Evolutionary conservation across 1,140 invertebrate genomes (phyloP).

Genomic region (Steinernema khuongi): DNA sequence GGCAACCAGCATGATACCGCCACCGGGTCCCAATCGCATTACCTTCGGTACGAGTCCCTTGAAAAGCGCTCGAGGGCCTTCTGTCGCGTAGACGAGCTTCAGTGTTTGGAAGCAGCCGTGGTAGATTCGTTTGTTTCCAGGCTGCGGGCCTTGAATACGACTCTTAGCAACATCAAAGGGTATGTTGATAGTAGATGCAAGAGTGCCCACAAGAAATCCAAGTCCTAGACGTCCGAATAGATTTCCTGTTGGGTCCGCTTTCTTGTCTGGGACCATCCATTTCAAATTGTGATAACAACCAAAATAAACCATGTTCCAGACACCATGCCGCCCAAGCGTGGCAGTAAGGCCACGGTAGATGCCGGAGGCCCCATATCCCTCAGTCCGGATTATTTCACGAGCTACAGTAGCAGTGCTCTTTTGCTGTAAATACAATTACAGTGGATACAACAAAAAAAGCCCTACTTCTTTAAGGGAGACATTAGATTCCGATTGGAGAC

Average conservation of each 20-base stretch:
- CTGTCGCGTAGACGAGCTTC: conserved; percentile 72
- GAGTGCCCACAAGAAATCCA: conserved; percentile 75
- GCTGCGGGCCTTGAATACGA: conserved; percentile 81
- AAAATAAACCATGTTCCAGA: conserved; percentile 88
- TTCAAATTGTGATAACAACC: conserved; percentile 87
- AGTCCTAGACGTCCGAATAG: conserved; percentile 71
- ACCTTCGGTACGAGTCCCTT: conserved; percentile 85
- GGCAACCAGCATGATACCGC: conserved; percentile 80
- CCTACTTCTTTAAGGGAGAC: conserved; percentile 61
- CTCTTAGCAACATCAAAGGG: conserved; percentile 93
- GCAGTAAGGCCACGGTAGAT: conserved; percentile 79
- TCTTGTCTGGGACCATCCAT: conserved; percentile 68
- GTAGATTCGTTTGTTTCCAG: conserved; percentile 72
- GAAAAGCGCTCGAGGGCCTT: conserved; percentile 80
- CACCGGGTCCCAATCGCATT: conserved; percentile 79
- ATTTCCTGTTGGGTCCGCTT: conserved; percentile 67
- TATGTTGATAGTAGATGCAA: conserved; percentile 81
- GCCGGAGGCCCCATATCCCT: conserved; percentile 72
- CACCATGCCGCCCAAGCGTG: conserved; percentile 76
- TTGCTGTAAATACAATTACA: conserved; percentile 58
- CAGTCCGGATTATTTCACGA: conserved; percentile 69
- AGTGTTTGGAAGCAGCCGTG: conserved; percentile 72
- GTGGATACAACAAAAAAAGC: conserved; percentile 20
- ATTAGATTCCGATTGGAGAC: conserved; percentile 66
- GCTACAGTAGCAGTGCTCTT: conserved; percentile 75